Evolutionary conservation across 2,797 vertebrate genomes (phyloP).

Genomic region (Helostoma temminkii): DNA sequence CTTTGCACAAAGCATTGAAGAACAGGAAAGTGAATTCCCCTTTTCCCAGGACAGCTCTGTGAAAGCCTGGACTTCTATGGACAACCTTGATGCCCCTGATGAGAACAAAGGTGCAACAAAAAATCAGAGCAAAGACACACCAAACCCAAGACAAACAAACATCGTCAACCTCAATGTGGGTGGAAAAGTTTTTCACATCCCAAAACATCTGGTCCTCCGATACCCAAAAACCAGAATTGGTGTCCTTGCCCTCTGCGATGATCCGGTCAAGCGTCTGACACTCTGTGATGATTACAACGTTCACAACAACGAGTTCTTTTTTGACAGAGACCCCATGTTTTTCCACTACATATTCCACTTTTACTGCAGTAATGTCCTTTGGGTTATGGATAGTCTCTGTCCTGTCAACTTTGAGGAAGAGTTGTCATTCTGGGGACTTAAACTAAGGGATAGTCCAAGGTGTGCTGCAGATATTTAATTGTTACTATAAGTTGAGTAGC

Average conservation of each 20-base stretch:
- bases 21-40: conserved; percentile 82
- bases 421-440: conserved; percentile 91
- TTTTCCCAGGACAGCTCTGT: conserved; percentile 88
- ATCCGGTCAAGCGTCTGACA: conserved; percentile 84
- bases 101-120: background rate
- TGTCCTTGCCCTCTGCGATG: conserved; percentile 84
- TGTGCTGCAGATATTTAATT: conserved; percentile 37
- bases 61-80: conserved; percentile 90
- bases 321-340: conserved; percentile 90
- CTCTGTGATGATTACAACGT: conserved; percentile 93
- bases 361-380: conserved; percentile 89
- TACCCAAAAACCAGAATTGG: conserved; percentile 89
- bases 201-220: conserved; percentile 79
- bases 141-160: conserved; percentile 62
- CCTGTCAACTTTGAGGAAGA: conserved; percentile 91
- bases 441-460: conserved; percentile 86
- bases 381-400: conserved; percentile 92
- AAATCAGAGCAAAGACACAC: conserved; percentile 2
- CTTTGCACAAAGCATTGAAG: conserved; percentile 74
- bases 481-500: conserved; percentile 40
- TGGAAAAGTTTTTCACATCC: conserved; percentile 88
- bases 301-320: conserved; percentile 90
- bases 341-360: conserved; percentile 93
- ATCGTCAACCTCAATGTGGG: conserved; percentile 89
- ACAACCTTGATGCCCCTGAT: conserved; percentile 75